These are phyloP conservation scores for Macrochelys suwanniensis DNA, from an alignment of 2,797 vertebrate species.

Conservation along the genomic window DNA sequence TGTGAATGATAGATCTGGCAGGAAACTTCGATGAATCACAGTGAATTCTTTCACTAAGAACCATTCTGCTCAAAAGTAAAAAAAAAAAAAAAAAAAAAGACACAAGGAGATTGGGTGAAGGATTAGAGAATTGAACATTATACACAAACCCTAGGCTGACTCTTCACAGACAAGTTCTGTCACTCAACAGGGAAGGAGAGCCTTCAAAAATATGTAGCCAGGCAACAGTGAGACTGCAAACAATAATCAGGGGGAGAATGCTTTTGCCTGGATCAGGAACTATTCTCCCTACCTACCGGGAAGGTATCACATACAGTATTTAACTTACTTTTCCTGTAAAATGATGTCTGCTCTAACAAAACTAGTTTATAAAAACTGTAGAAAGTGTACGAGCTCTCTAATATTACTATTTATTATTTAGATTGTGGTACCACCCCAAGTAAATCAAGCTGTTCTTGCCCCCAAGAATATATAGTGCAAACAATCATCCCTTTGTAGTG, in stretches of 20 bases:
- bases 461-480: not conserved
- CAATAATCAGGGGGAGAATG: not conserved
- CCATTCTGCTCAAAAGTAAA: not conserved
- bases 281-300: not conserved
- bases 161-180: not conserved
- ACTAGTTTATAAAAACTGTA: not conserved
- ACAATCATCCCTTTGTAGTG: not conserved
- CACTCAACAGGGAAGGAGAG: not conserved
- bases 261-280: not conserved
- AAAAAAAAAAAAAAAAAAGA: not conserved
- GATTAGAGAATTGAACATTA: not conserved
- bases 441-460: not conserved
- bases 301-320: not conserved
- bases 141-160: not conserved
- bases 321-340: not conserved
- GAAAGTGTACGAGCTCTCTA: not conserved
- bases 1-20: not conserved
- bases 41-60: not conserved
- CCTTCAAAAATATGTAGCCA: not conserved
- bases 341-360: not conserved
- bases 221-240: not conserved
- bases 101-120: not conserved
- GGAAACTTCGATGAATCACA: not conserved
- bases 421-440: slow-evolving; percentile 36
- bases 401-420: not conserved